A percentile compares a stretch with the other conserved stretches of the same genome.
phyloP scores from a whole-genome alignment of 2,888 invertebrate species.

The Lithophane socia region DNA sequence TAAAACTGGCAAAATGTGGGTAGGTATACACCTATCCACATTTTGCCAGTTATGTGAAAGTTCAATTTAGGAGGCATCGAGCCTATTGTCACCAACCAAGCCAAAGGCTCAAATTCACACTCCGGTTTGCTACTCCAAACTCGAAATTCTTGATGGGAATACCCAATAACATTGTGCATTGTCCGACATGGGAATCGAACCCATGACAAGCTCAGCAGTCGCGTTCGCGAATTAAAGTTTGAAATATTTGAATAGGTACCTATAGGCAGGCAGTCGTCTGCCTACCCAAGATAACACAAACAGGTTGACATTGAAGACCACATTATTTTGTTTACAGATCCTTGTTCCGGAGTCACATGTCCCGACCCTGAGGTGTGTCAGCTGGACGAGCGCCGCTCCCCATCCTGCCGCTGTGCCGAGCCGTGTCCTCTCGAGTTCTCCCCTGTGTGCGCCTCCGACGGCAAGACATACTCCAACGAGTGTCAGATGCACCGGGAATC shows the following conservation, averaged over 20 bases:
- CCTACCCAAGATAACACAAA: not conserved
- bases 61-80: not conserved
- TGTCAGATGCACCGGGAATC: slow-evolving; percentile 95
- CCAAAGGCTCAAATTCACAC: no score
- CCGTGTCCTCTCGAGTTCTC: slow-evolving; percentile 95
- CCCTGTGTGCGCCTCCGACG: slow-evolving; percentile 95
- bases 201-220: not conserved
- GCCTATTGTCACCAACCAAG: not conserved
- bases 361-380: slow-evolving; percentile 96
- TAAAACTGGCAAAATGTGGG: no score
- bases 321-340: slow-evolving; percentile 91
- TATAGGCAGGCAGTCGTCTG: no score
- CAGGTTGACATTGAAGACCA: not conserved
- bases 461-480: slow-evolving; percentile 95
- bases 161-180: not conserved
- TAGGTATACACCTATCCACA: not conserved
- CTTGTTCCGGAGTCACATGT: slow-evolving; percentile 95
- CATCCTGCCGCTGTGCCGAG: slow-evolving; percentile 95
- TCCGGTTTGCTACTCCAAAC: no score
- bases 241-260: not conserved
- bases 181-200: not conserved
- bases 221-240: not conserved
- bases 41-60: not conserved
- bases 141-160: not conserved
- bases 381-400: slow-evolving; percentile 94